phyloP scores from a whole-genome alignment of 2,797 vertebrate genomes.

The Eidolon dupreanum region DNA sequence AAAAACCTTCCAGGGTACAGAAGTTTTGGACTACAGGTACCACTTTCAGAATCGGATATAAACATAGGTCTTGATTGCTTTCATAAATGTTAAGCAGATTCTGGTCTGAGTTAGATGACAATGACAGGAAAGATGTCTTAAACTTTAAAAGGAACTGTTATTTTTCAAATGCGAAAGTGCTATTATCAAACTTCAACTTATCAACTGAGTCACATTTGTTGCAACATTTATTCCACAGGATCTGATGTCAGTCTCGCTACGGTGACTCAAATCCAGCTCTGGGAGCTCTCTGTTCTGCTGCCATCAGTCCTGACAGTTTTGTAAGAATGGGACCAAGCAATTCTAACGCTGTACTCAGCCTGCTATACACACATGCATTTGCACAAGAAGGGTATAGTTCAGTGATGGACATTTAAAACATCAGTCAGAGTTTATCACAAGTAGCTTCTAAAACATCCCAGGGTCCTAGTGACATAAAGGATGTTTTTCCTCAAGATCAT shows the following conservation, averaged over 20 bases:
- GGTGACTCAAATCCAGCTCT: not conserved
- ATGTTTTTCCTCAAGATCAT: not conserved
- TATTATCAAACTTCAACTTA: not conserved
- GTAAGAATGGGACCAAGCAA: not conserved
- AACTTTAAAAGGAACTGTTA: not conserved
- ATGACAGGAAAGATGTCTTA: not conserved
- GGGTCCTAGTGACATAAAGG: not conserved
- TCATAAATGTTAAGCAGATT: not conserved
- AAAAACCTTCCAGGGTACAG: not conserved
- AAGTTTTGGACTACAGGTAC: not conserved
- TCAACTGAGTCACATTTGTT: not conserved
- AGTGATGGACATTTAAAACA: not conserved
- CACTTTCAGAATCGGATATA: not conserved
- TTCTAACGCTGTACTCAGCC: not conserved
- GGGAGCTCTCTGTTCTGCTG: not conserved
- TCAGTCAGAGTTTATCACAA: not conserved
- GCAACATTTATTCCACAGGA: not conserved
- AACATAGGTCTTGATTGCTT: not conserved
- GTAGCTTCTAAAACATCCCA: not conserved
- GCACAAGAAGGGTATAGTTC: not conserved
- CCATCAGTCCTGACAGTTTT: not conserved
- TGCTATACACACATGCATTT: too few relatives aligned
- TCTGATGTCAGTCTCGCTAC: not conserved
- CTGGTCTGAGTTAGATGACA: not conserved
- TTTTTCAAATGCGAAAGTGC: slow-evolving; percentile 33